phyloP scores from a whole-genome alignment of 2,113 vertebrate genomes.

The Hippopotamus amphibius region DNA sequence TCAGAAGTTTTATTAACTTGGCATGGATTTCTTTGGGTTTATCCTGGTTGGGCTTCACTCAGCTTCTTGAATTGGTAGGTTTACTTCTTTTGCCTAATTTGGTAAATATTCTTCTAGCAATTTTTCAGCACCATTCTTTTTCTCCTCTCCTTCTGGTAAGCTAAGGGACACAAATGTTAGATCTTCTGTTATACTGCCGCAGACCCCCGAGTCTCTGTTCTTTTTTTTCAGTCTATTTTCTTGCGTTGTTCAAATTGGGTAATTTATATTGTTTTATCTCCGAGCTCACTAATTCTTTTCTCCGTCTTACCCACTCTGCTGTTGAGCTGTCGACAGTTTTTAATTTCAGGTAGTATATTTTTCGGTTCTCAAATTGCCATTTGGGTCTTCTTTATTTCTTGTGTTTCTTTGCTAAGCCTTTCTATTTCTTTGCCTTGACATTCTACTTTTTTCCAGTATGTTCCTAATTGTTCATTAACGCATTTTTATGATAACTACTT shows the following conservation, averaged over 20 bases:
- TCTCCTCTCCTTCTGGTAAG: background rate
- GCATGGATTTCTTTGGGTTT: background rate
- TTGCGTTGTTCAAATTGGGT: background rate
- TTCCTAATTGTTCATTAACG: background rate
- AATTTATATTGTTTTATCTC: background rate
- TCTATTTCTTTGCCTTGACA: background rate
- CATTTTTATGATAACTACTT: background rate
- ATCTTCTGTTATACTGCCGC: background rate
- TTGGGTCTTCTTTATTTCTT: background rate
- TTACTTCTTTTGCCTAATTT: background rate
- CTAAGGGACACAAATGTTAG: background rate
- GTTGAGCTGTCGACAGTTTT: background rate
- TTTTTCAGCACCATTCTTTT: background rate
- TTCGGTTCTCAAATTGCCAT: background rate
- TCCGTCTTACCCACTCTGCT: background rate
- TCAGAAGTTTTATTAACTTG: background rate
- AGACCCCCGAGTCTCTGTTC: background rate
- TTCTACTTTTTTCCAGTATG: background rate
- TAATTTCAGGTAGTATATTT: conserved; percentile 6
- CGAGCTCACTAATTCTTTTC: background rate
- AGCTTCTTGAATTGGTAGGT: background rate
- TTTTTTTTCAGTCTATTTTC: background rate
- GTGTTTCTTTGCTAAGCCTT: background rate
- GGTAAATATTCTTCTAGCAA: background rate
- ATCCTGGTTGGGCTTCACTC: background rate